Evolutionary conservation across 2,113 vertebrate species (phyloP).

Genomic region (Lepidothrix coronata): DNA sequence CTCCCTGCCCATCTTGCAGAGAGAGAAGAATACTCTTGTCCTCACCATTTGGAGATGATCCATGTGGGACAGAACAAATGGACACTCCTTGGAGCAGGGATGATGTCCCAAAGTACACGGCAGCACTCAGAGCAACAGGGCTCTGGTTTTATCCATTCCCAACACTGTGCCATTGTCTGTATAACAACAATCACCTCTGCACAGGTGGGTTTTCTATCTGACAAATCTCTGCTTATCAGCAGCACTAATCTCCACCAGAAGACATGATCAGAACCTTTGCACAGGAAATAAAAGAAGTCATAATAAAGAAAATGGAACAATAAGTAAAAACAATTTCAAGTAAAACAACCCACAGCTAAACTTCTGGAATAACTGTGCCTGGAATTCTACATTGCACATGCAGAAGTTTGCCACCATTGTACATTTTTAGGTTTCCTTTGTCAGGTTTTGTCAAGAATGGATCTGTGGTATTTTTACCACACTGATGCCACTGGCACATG

Average conservation of each 20-base stretch:
- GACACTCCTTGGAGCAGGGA: background rate
- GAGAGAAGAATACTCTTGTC: background rate
- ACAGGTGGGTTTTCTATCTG: background rate
- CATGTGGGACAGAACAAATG: background rate
- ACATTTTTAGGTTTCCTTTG: background rate
- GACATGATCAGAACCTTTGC: background rate
- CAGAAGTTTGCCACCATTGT: background rate
- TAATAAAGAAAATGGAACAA: background rate
- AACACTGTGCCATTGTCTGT: background rate
- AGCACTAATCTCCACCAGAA: background rate
- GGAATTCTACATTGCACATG: background rate
- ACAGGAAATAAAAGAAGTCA: background rate
- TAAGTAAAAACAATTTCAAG: background rate
- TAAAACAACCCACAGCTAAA: background rate
- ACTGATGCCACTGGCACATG: background rate
- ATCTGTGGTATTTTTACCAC: background rate
- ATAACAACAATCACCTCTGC: background rate
- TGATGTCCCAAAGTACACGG: background rate
- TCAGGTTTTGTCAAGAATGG: background rate
- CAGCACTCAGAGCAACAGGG: background rate
- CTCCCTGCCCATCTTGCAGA: background rate
- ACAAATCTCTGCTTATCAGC: background rate
- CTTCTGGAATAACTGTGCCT: background rate
- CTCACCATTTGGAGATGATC: background rate
- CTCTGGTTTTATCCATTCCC: background rate